Percentiles rank a stretch among this genome's conserved stretches.
phyloP scores from a whole-genome alignment of 2,888 invertebrate species.

The Chaitophorus viminalis region DNA sequence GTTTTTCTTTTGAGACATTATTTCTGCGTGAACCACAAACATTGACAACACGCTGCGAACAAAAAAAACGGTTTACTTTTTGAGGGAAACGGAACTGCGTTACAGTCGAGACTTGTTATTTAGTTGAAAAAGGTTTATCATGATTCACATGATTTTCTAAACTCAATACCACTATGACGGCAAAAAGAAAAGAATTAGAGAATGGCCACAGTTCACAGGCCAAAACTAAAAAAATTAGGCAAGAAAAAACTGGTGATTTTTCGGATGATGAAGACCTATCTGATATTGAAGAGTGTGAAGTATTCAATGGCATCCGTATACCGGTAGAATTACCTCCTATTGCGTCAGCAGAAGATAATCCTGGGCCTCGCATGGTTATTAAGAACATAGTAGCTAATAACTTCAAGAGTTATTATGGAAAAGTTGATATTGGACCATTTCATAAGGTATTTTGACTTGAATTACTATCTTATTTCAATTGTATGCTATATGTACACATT shows the following conservation, averaged over 20 bases:
- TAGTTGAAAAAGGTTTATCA: too few relatives aligned
- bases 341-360: slow-evolving; percentile 77
- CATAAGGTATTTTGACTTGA: slow-evolving; percentile 78
- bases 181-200: slow-evolving; percentile 35
- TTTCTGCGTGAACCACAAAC: too few relatives aligned
- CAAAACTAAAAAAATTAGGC: neutral
- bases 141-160: neutral
- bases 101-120: too few relatives aligned
- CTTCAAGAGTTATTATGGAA: slow-evolving; percentile 96
- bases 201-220: neutral
- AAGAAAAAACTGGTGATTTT: slow-evolving; percentile 27
- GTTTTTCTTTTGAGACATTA: too few relatives aligned
- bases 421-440: slow-evolving; percentile 88
- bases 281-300: slow-evolving; percentile 65
- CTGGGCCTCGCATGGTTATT: slow-evolving; percentile 85
- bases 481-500: slow-evolving; percentile 62
- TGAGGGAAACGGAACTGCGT: too few relatives aligned
- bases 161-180: neutral
- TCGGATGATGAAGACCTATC: slow-evolving; percentile 62
- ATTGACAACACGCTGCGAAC: too few relatives aligned
- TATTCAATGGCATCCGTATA: slow-evolving; percentile 83
- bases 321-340: slow-evolving; percentile 76
- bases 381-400: slow-evolving; percentile 89
- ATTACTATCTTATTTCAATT: neutral
- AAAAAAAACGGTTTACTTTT: too few relatives aligned